A percentile compares a stretch with the other conserved stretches of the same genome.
Conservation (phyloP, 2,888 invertebrate species). For the Tyria jacobaeae region DNA sequence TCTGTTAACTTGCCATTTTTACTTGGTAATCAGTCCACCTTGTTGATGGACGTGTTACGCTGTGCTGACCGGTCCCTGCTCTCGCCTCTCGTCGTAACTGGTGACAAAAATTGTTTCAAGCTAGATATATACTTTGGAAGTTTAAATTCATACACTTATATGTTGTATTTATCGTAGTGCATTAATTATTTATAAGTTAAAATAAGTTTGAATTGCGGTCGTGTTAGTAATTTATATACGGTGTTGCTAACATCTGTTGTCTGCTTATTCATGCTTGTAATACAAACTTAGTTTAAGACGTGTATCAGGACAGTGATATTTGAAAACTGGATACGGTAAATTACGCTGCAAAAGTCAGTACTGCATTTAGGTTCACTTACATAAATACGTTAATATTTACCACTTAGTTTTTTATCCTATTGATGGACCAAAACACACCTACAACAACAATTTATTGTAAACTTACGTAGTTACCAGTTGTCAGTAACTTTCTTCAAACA, state of each 20-base stretch:
- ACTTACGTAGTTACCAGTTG: background rate
- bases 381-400: too few relatives aligned
- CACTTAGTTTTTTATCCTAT: background rate
- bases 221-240: slow-evolving; percentile 68
- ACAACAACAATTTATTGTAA: background rate
- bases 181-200: slow-evolving; percentile 40
- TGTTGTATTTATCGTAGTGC: too few relatives aligned
- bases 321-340: slow-evolving; percentile 29
- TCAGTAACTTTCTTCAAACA: background rate
- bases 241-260: slow-evolving; percentile 65
- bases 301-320: slow-evolving; percentile 32
- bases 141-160: background rate
- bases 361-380: too few relatives aligned
- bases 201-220: slow-evolving; percentile 51
- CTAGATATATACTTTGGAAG: background rate
- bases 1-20: too few relatives aligned
- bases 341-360: background rate
- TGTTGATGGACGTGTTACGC: too few relatives aligned
- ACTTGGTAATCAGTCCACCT: too few relatives aligned
- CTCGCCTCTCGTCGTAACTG: too few relatives aligned
- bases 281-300: slow-evolving; percentile 61
- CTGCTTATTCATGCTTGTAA: slow-evolving; percentile 67
- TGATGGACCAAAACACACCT: background rate
- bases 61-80: too few relatives aligned
- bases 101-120: background rate